Evolutionary conservation across 2,888 invertebrate genomes (phyloP).

Genomic region (Baronia brevicornis): DNA sequence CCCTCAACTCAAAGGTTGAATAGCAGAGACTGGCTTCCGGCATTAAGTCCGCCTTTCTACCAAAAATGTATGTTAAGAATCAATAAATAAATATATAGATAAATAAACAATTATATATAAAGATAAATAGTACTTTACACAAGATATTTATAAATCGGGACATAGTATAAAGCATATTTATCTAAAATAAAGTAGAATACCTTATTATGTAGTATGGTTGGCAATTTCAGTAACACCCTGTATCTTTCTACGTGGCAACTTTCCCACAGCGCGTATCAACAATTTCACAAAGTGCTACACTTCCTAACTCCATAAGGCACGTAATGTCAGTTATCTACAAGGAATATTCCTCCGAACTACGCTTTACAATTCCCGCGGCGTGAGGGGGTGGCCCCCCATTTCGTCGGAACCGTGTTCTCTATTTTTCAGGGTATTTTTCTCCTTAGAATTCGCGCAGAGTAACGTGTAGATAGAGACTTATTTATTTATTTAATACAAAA

Average conservation of each 20-base stretch:
- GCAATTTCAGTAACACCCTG: neutral
- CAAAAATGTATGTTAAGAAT: no score
- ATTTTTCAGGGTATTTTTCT: constrained; percentile 15
- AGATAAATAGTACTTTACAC: no score
- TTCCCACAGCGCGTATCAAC: constrained; percentile 9
- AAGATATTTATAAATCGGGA: no score
- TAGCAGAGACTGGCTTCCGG: no score
- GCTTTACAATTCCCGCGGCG: constrained; percentile 3
- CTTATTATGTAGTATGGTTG: no score
- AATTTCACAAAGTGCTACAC: constrained; percentile 14
- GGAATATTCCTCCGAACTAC: constrained; percentile 7
- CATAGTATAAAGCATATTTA: no score
- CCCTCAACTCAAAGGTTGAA: no score
- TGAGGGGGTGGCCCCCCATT: constrained; percentile 2
- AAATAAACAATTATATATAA: no score
- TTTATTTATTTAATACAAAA: neutral
- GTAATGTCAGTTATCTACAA: constrained; percentile 9
- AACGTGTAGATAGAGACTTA: constrained; percentile 1
- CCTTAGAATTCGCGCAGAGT: constrained; percentile 7
- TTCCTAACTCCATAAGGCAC: constrained; percentile 5
- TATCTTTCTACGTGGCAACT: neutral
- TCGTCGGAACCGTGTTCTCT: constrained; percentile 6
- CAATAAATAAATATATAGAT: no score
- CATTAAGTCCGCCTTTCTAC: no score
- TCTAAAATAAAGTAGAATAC: no score